Conservation (phyloP, 2,888 invertebrate species). For the Hypsopygia costalis region DNA sequence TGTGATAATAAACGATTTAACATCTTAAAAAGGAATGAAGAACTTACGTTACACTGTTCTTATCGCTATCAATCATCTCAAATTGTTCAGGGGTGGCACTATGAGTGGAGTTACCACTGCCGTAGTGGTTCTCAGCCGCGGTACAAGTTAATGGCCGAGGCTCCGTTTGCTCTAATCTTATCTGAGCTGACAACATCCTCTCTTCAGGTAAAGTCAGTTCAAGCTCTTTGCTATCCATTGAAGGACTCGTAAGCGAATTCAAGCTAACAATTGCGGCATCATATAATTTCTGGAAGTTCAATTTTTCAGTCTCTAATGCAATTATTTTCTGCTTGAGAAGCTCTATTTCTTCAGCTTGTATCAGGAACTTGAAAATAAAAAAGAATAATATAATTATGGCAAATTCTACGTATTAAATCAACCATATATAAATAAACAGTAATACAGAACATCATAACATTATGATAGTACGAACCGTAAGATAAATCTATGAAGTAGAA, state of each 20-base stretch:
- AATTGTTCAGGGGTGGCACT: slow-evolving; percentile 82
- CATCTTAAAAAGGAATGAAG: no score
- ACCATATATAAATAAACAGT: no score
- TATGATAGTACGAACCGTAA: no score
- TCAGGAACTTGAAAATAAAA: slow-evolving; percentile 47
- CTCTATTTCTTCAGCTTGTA: slow-evolving; percentile 79
- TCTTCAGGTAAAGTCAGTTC: slow-evolving; percentile 57
- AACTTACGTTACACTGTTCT: slow-evolving; percentile 63
- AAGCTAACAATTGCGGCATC: slow-evolving; percentile 73
- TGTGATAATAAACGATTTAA: no score
- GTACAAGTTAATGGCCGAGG: slow-evolving; percentile 59
- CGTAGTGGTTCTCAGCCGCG: slow-evolving; percentile 72
- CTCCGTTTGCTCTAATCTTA: slow-evolving; percentile 33
- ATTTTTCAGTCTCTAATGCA: slow-evolving; percentile 78
- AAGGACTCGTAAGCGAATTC: slow-evolving; percentile 68
- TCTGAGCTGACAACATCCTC: slow-evolving; percentile 37
- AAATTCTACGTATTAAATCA: not conserved
- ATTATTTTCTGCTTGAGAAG: slow-evolving; percentile 76
- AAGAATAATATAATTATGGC: not conserved
- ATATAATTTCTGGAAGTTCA: slow-evolving; percentile 77
- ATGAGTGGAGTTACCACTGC: slow-evolving; percentile 72
- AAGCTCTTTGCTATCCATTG: slow-evolving; percentile 52
- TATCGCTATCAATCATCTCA: slow-evolving; percentile 81
- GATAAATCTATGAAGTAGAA: no score
- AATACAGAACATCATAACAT: no score